A percentile compares a stretch with the other conserved stretches of the same genome.
phyloP scores from a whole-genome alignment of 1,140 invertebrate species.

The Triops longicaudatus region DNA sequence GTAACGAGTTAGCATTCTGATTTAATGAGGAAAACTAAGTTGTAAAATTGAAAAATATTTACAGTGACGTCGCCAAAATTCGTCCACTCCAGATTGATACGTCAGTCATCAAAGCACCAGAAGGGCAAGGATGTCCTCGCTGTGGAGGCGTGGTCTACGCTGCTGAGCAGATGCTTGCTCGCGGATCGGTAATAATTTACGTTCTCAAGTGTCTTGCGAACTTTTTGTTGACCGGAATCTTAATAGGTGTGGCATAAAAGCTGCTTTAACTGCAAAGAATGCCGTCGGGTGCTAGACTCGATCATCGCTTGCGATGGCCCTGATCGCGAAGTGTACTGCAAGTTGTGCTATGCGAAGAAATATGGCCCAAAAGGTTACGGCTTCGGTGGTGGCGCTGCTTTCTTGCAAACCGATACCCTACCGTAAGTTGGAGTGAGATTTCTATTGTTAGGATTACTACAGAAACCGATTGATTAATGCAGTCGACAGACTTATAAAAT shows the following conservation, averaged over 20 bases:
- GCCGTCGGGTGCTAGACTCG: constrained; percentile 83
- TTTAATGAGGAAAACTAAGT: neutral
- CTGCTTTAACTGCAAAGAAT: constrained; percentile 93
- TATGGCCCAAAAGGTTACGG: constrained; percentile 92
- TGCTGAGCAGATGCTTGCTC: constrained; percentile 79
- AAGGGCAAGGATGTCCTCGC: constrained; percentile 71
- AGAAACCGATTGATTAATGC: too few species aligned
- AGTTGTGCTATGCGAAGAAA: constrained; percentile 83
- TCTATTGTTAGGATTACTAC: too few species aligned
- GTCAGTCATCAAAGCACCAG: constrained; percentile 63
- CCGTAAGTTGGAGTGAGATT: constrained; percentile 57
- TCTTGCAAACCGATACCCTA: constrained; percentile 78
- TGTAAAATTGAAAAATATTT: neutral
- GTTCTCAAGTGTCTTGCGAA: too few species aligned
- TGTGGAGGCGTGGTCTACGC: constrained; percentile 84
- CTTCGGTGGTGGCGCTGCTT: constrained; percentile 88
- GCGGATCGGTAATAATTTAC: constrained; percentile 45
- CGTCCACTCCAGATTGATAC: constrained; percentile 50
- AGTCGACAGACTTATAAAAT: too few species aligned
- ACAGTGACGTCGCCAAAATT: constrained; percentile 22
- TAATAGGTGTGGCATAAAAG: constrained; percentile 84
- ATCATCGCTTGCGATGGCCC: constrained; percentile 87
- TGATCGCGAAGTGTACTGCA: constrained; percentile 84
- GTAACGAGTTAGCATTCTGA: neutral
- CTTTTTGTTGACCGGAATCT: constrained; percentile 28